These are phyloP conservation scores for Sylvilagus bachmani DNA, from an alignment of 2,113 vertebrate species.

Conservation along the genomic window DNA sequence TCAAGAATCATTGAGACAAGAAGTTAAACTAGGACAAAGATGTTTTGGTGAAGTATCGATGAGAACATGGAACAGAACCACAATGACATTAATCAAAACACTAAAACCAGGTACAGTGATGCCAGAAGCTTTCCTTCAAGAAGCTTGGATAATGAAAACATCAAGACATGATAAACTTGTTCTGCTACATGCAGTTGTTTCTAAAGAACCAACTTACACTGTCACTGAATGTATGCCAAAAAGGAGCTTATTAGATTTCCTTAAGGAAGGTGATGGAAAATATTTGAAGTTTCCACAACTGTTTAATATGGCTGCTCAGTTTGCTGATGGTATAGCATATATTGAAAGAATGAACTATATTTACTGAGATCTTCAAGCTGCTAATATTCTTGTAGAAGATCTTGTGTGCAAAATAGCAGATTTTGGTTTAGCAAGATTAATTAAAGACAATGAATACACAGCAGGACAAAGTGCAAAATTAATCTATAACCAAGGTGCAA, in stretches of 20 bases:
- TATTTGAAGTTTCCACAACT: too few species aligned
- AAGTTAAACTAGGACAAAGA: slow-evolving; percentile 98
- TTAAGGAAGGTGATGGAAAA: too few species aligned
- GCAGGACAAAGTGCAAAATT: slow-evolving; percentile 98
- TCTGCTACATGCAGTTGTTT: slow-evolving; percentile 96
- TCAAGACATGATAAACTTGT: slow-evolving; percentile 97
- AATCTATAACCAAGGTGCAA: too few species aligned
- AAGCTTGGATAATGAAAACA: slow-evolving; percentile 99
- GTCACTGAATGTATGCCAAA: slow-evolving; percentile 98
- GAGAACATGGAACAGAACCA: slow-evolving; percentile 98
- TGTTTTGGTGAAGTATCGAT: slow-evolving; percentile 99
- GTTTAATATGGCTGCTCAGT: slow-evolving; percentile 83
- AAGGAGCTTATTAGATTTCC: slow-evolving; percentile 83
- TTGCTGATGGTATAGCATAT: slow-evolving; percentile 98
- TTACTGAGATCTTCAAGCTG: slow-evolving; percentile 96
- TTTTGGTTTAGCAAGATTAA: slow-evolving; percentile 97
- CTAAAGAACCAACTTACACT: slow-evolving; percentile 97
- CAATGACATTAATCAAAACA: slow-evolving; percentile 98
- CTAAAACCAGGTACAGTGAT: slow-evolving; percentile 98
- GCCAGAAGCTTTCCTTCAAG: slow-evolving; percentile 97
- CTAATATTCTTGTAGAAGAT: slow-evolving; percentile 97
- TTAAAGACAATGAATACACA: slow-evolving; percentile 98
- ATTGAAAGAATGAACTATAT: slow-evolving; percentile 99
- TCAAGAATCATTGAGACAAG: slow-evolving; percentile 96
- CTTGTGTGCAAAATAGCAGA: slow-evolving; percentile 98